Percentiles rank a stretch among this genome's conserved stretches.
Evolutionary conservation across 1,140 invertebrate genomes (phyloP).

Genomic region (Nautilus pompilius): DNA sequence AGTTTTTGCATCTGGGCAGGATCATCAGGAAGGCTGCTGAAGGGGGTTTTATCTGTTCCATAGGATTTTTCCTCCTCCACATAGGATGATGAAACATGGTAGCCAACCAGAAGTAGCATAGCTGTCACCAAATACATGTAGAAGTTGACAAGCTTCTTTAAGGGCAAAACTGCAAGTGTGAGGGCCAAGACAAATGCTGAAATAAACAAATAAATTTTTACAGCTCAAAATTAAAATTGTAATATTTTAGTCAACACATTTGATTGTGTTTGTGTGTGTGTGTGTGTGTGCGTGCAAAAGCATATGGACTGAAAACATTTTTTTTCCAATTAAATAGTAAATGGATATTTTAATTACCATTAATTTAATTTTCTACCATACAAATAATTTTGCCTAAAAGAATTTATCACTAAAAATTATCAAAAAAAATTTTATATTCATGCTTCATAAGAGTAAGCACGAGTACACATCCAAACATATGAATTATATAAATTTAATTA

Average conservation of each 20-base stretch:
- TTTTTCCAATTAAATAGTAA: too few relatives aligned
- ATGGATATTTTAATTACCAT: too few relatives aligned
- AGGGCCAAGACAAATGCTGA: slow-evolving; percentile 59
- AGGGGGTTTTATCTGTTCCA: slow-evolving; percentile 21
- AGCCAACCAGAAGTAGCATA: slow-evolving; percentile 52
- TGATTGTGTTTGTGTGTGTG: neutral
- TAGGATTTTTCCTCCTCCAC: slow-evolving; percentile 44
- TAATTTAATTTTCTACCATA: too few relatives aligned
- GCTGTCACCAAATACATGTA: slow-evolving; percentile 60
- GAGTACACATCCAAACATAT: too few relatives aligned
- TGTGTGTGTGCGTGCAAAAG: neutral
- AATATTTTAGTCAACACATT: neutral
- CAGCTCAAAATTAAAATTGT: neutral
- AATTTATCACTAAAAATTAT: too few relatives aligned
- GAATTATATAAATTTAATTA: too few relatives aligned
- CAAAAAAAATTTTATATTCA: too few relatives aligned
- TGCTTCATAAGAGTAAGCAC: too few relatives aligned
- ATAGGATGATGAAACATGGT: slow-evolving; percentile 57
- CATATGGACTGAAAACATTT: too few relatives aligned
- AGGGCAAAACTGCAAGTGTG: slow-evolving; percentile 55
- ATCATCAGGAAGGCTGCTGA: slow-evolving; percentile 38
- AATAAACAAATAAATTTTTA: slow-evolving; percentile 28
- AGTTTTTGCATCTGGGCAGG: slow-evolving; percentile 35
- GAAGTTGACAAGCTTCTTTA: slow-evolving; percentile 54
- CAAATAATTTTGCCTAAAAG: too few relatives aligned